Conservation (phyloP, 2,888 invertebrate species). For the Agonum fuliginosum region DNA sequence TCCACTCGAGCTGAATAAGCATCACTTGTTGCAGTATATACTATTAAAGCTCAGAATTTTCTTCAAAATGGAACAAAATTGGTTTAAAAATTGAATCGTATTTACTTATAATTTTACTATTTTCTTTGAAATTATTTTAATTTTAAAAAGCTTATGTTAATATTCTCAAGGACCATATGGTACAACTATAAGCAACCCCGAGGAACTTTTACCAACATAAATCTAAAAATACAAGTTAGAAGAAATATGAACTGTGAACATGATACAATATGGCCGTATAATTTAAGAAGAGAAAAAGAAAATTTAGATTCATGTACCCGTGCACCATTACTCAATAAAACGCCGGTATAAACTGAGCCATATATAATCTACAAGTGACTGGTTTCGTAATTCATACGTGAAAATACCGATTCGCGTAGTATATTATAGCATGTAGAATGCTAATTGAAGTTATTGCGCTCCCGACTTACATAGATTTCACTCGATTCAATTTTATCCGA, state of each 20-base stretch:
- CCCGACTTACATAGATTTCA: constrained; percentile 11
- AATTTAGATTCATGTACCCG: constrained; percentile 35
- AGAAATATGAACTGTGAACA: constrained; percentile 38
- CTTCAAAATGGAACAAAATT: too few species aligned
- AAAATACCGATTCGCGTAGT: constrained; percentile 26
- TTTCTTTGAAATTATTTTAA: too few species aligned
- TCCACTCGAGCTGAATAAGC: too few species aligned
- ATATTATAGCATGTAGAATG: too few species aligned
- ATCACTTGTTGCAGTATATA: too few species aligned
- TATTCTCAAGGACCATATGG: too few species aligned
- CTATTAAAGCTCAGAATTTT: too few species aligned
- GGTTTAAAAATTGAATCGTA: too few species aligned
- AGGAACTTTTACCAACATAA: too few species aligned
- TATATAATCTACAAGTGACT: constrained; percentile 38
- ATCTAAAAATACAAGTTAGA: background rate
- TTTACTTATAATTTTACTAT: too few species aligned
- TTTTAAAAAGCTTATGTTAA: background rate
- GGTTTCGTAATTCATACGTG: constrained; percentile 25
- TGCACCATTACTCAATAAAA: constrained; percentile 22
- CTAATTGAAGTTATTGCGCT: constrained; percentile 10
- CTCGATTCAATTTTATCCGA: too few species aligned
- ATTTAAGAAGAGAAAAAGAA: constrained; percentile 37
- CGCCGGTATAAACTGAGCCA: constrained; percentile 27
- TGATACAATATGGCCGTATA: constrained; percentile 30
- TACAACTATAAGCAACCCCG: too few species aligned